These are phyloP conservation scores for Cardinalis cardinalis DNA, from an alignment of 2,113 vertebrate genomes.

Conservation along the genomic window DNA sequence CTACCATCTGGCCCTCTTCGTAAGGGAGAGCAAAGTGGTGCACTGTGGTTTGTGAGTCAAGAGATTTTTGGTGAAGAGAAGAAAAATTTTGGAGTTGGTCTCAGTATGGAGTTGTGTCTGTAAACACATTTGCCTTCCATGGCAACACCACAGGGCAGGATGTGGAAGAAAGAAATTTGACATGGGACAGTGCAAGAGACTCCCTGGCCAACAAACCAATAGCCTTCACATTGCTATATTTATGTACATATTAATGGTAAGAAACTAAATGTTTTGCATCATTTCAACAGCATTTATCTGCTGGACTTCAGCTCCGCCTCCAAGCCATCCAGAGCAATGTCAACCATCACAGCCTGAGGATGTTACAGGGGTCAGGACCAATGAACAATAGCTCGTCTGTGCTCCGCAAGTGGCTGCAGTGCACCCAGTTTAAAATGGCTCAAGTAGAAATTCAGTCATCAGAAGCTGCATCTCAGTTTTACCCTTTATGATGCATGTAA, in stretches of 20 bases:
- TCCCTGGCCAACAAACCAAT: background rate
- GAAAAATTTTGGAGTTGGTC: background rate
- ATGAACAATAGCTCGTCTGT: conserved; percentile 79
- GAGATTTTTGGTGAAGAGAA: background rate
- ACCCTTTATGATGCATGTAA: conserved; percentile 86
- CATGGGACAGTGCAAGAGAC: background rate
- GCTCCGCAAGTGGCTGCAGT: conserved; percentile 95
- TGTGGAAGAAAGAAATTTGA: background rate
- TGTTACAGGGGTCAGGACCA: conserved; percentile 73
- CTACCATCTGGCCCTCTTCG: background rate
- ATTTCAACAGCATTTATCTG: conserved; percentile 88
- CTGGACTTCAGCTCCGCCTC: conserved; percentile 92
- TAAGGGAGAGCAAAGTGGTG: background rate
- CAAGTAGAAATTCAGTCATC: conserved; percentile 99
- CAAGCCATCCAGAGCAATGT: conserved; percentile 97
- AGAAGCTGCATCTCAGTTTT: conserved; percentile 97
- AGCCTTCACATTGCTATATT: background rate
- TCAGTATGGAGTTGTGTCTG: background rate
- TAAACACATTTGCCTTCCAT: background rate
- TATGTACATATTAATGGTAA: background rate
- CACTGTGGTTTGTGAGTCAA: background rate
- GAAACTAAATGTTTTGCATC: background rate
- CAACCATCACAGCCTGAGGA: conserved; percentile 91
- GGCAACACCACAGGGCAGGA: background rate
- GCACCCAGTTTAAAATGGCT: conserved; percentile 98